Evolutionary conservation across 2,113 vertebrate genomes (phyloP), one percentile per base, ranked within the genome.

Genomic region (Rynchops niger): DNA sequence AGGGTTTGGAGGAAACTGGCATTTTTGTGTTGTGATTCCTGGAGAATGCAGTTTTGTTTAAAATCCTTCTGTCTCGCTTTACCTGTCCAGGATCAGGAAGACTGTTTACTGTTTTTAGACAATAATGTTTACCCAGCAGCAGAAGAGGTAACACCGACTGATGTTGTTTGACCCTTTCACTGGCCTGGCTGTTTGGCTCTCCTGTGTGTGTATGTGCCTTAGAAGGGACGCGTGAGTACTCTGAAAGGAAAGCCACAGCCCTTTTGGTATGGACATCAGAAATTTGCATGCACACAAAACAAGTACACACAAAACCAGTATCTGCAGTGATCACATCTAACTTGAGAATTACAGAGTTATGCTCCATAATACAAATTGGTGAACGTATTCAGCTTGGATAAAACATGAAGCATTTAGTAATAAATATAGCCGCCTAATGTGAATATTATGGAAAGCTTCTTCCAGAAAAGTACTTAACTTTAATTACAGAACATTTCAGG

Each of bases 221-320:
- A 30, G 42, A 53, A 91, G 29, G n/a, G 12, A 52, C 1, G 0
- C 0, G 0, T 1, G 9, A 84, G 63, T 27, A 14, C 40, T 66
- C 36, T 36, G 67, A 61, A 71, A 66, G n/a, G 62, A 79, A 80
- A 91, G 55, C 9, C 50, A 25, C 50, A 50, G 23, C 45, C 32
- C 23, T 70, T 42, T 22, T 21, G 11, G 50, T 43, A 22, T 20
- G 3, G 34, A 50, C 12, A 3, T 38, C 0, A 2, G 66, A 47
- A 59, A 40, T 82, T 12, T 15, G 20, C 30, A 15, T 5, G 15
- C 38, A 27, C n/a, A n/a, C n/a, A n/a, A n/a, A n/a, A n/a, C n/a
- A n/a, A n/a, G n/a, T n/a, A n/a, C n/a, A n/a, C n/a, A n/a, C n/a
- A 66, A 53, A 81, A 61, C 9, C 26, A n/a, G 19, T 38, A 36